Conservation (phyloP, 2,888 invertebrate species). For the Eudemis profundana region DNA sequence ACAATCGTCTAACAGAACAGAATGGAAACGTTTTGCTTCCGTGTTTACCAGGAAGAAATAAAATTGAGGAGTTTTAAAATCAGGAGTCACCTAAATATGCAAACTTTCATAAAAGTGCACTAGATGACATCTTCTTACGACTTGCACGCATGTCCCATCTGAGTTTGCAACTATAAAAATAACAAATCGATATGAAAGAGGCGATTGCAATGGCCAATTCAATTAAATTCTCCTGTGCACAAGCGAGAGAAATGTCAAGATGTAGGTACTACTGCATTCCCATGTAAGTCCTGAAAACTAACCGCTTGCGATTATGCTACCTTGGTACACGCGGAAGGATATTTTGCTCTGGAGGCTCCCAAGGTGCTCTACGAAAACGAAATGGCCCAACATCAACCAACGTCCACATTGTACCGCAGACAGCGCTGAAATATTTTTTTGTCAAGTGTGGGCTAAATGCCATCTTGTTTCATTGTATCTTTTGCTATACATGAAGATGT, state of each 20-base stretch:
- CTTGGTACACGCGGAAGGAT: constrained; percentile 7
- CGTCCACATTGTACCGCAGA: not conserved
- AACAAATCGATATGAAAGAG: constrained; percentile 3
- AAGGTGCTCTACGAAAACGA: not conserved
- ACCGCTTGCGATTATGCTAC: not conserved
- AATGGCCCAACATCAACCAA: not conserved
- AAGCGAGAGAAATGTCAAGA: not conserved
- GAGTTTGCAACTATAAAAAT: no score
- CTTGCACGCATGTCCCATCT: not conserved
- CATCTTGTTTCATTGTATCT: not conserved
- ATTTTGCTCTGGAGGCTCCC: not conserved
- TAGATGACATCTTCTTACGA: not conserved
- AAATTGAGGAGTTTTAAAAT: not conserved
- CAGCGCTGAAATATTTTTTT: not conserved
- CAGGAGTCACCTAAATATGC: constrained; percentile 1
- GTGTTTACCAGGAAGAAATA: constrained; percentile 1
- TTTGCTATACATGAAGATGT: not conserved
- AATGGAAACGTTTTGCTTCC: not conserved
- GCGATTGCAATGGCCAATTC: not conserved
- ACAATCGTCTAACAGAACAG: no score
- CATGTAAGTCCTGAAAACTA: not conserved
- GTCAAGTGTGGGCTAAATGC: not conserved
- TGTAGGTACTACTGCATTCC: constrained; percentile 1
- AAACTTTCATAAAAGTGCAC: not conserved
- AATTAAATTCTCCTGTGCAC: not conserved